Percentiles rank a stretch among this genome's conserved stretches.
Conservation (phyloP, 2,888 invertebrate genomes). For the Opisthograptis luteolata region DNA sequence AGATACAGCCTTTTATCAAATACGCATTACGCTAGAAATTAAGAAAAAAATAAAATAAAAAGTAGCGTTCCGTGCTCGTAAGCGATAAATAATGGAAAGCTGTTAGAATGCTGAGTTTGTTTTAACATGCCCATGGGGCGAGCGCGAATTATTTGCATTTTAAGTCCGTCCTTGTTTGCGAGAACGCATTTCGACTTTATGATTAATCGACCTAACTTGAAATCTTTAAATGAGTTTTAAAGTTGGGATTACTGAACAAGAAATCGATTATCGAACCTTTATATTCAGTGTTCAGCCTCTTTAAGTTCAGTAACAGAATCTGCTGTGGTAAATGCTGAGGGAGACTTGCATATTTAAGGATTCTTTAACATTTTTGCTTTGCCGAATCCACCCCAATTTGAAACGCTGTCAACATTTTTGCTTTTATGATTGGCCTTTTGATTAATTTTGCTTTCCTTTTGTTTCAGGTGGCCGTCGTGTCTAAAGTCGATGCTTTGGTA, state of each 20-base stretch:
- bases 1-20: slow-evolving; percentile 84
- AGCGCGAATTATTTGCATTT: slow-evolving; percentile 77
- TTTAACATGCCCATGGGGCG: slow-evolving; percentile 78
- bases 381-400: slow-evolving; percentile 34
- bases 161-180: slow-evolving; percentile 73
- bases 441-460: slow-evolving; percentile 85
- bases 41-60: slow-evolving; percentile 65
- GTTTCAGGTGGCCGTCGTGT: slow-evolving; percentile 82
- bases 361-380: slow-evolving; percentile 34
- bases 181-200: slow-evolving; percentile 61
- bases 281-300: background rate
- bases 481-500: slow-evolving; percentile 71
- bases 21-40: slow-evolving; percentile 82
- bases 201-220: slow-evolving; percentile 47
- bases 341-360: background rate
- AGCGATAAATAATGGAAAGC: slow-evolving; percentile 78
- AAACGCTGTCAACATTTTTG: slow-evolving; percentile 48
- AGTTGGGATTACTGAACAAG: slow-evolving; percentile 32
- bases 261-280: background rate
- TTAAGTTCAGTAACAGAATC: background rate
- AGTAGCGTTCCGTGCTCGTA: slow-evolving; percentile 68
- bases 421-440: slow-evolving; percentile 78
- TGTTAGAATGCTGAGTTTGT: slow-evolving; percentile 78
- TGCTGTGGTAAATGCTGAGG: background rate
- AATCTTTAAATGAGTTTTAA: slow-evolving; percentile 23